phyloP scores from a whole-genome alignment of 2,797 vertebrate species.

The Peromyscus aztecus region DNA sequence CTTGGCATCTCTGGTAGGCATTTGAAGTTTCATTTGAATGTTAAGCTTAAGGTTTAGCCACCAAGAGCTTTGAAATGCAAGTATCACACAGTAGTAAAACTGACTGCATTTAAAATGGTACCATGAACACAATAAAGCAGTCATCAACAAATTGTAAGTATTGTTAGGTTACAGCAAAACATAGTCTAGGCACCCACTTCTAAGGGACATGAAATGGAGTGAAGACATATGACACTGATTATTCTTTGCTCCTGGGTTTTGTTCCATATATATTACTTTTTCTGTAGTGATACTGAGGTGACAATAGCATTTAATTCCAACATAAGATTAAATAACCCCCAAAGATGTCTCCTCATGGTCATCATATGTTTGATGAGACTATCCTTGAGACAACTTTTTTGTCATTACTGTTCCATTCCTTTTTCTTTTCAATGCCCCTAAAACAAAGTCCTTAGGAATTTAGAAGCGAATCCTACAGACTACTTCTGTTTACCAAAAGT shows the following conservation, averaged over 20 bases:
- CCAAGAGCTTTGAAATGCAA: background rate
- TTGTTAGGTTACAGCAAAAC: background rate
- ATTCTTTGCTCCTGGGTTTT: background rate
- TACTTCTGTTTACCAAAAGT: background rate
- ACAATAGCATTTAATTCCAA: background rate
- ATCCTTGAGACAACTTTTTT: constrained; percentile 68
- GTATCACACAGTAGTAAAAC: background rate
- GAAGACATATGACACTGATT: background rate
- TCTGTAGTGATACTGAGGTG: background rate
- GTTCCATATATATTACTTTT: background rate
- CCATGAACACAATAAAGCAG: background rate
- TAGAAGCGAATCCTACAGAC: background rate
- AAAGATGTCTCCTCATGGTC: constrained; percentile 35
- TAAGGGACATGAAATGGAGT: background rate
- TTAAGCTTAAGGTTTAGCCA: background rate
- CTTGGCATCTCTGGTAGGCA: background rate
- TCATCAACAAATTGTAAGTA: background rate
- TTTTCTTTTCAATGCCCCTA: constrained; percentile 56
- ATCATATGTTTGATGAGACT: constrained; percentile 47
- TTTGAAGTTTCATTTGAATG: background rate
- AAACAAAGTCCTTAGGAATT: background rate
- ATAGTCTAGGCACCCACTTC: background rate
- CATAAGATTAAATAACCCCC: background rate
- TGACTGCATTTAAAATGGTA: background rate
- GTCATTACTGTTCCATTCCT: constrained; percentile 44